Base-by-base conservation (phyloP, 2,888 invertebrate species). In the Thelaira solivaga region DNA sequence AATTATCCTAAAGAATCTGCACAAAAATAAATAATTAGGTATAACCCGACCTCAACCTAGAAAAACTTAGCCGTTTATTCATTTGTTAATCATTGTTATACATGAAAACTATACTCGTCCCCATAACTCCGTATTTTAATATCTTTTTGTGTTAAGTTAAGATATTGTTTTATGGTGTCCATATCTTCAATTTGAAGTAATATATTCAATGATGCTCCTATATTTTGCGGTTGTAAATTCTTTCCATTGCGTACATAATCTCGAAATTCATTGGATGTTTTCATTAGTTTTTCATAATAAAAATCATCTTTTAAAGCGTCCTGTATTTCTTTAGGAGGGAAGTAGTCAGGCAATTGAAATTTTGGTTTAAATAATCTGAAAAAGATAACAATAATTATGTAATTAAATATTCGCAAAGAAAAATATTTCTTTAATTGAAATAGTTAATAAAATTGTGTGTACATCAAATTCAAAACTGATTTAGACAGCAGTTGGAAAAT, bases 151-250 rank as follows among this genome's bases (percentile, higher is more conserved):
- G 82, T 81, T 0, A 85, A 76, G 0, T 55, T 65, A 13, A 81
- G 20, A 79, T 85, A 86, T 22, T 82, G 80, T 43, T 81, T 80
- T 69, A 86, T 22, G 0, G 74, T 79, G 29, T 86, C 85, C 24
- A 85, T 80, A 64, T 88, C 88, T 78, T 88, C 88, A 45, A 88
- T 83, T 75, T 87, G 84, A 2, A 88, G 65, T 29, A 87, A 20
- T 0, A 82, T 82, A 2, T 78, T 74, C 4, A 86, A 49, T 0
- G 83, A 78, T 0, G 82, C 82, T 18, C 62, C 36, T 2, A 85
- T 39, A 62, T 84, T 86, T 6, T 71, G 29, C 10, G 68, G 81
- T 2, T 84, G 84, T 0, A 86, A 57, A 4, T 76, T 62, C 1
- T 77, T 73, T 4, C 77, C 81, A 22, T 79, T 71, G 5, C 76